Evolutionary conservation across 30 jellyfish, hydroid and myxozoan genomes (phyloP).

Genomic region (Sanderia malayensis): DNA sequence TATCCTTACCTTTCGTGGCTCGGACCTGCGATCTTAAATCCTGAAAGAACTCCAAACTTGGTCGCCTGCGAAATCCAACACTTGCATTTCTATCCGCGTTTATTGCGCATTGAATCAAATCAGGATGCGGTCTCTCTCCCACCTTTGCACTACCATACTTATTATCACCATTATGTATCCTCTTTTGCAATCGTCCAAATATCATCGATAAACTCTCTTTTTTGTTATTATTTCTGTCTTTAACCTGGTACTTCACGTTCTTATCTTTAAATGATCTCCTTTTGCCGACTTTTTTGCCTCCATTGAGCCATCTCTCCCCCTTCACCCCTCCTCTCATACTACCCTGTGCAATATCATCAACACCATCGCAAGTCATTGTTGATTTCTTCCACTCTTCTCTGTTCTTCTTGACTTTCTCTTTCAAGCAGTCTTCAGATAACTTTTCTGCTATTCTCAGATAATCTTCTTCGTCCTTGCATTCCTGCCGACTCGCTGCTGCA

Average conservation of each 20-base stretch:
- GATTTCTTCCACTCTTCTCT: slow-evolving; percentile 44
- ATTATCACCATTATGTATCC: background rate
- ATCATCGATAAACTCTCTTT: slow-evolving; percentile 54
- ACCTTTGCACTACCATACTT: slow-evolving; percentile 17
- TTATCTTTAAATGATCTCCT: slow-evolving; percentile 61
- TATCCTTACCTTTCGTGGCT: slow-evolving; percentile 19
- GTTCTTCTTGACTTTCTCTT: slow-evolving; percentile 28
- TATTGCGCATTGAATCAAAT: slow-evolving; percentile 48
- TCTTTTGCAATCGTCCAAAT: slow-evolving; percentile 26
- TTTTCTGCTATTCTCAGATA: slow-evolving; percentile 28
- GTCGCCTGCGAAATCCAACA: slow-evolving; percentile 46
- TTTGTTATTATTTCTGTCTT: slow-evolving; percentile 19
- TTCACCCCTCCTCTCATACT: background rate
- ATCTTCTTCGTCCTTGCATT: slow-evolving; percentile 21
- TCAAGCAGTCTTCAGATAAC: slow-evolving; percentile 21
- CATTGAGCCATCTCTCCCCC: slow-evolving; percentile 13
- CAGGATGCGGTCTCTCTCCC: slow-evolving; percentile 53
- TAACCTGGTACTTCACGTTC: slow-evolving; percentile 35
- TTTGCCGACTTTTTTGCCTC: slow-evolving; percentile 49
- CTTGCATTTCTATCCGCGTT: slow-evolving; percentile 54
- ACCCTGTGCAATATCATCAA: background rate
- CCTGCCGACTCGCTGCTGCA: background rate
- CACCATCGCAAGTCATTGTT: slow-evolving; percentile 10
- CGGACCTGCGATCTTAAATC: slow-evolving; percentile 47
- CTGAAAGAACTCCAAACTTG: slow-evolving; percentile 62